Conservation (phyloP, 1,140 invertebrate species). For the Mylabris phalerata region DNA sequence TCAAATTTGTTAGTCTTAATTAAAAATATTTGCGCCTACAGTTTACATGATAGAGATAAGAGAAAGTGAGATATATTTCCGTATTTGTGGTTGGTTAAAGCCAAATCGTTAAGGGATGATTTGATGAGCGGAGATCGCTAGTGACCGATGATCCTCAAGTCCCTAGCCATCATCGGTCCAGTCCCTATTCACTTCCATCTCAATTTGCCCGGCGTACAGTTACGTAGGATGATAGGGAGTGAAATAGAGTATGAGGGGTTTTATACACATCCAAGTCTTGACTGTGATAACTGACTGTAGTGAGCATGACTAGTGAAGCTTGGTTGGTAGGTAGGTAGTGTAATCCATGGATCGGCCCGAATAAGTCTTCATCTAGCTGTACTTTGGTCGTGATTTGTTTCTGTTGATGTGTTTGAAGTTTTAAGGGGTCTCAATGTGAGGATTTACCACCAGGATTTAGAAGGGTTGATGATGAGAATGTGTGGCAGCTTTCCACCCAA, state of each 20-base stretch:
- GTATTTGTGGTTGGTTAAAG: neutral
- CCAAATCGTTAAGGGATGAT: neutral
- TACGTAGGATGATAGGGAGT: neutral
- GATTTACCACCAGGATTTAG: slow-evolving; percentile 27
- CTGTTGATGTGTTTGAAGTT: slow-evolving; percentile 38
- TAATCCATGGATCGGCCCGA: slow-evolving; percentile 26
- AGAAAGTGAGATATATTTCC: too few species aligned
- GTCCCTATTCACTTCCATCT: slow-evolving; percentile 14
- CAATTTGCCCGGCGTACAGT: slow-evolving; percentile 5
- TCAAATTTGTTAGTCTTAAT: too few species aligned
- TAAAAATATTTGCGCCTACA: too few species aligned
- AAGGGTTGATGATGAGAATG: slow-evolving; percentile 33
- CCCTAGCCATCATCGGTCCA: slow-evolving; percentile 10
- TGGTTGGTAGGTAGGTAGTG: slow-evolving; percentile 7
- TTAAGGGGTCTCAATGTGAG: slow-evolving; percentile 22
- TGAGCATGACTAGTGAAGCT: neutral
- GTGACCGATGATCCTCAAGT: slow-evolving; percentile 9
- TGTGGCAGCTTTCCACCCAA: slow-evolving; percentile 22
- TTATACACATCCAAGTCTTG: too few species aligned
- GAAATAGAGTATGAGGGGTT: neutral
- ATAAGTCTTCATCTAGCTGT: slow-evolving; percentile 36
- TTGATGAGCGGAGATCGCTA: neutral
- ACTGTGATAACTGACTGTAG: slow-evolving; percentile 10
- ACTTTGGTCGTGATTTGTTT: slow-evolving; percentile 38
- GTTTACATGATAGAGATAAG: too few species aligned